These are phyloP conservation scores for Pterostichus madidus DNA, from an alignment of 2,888 invertebrate species.

Conservation along the genomic window DNA sequence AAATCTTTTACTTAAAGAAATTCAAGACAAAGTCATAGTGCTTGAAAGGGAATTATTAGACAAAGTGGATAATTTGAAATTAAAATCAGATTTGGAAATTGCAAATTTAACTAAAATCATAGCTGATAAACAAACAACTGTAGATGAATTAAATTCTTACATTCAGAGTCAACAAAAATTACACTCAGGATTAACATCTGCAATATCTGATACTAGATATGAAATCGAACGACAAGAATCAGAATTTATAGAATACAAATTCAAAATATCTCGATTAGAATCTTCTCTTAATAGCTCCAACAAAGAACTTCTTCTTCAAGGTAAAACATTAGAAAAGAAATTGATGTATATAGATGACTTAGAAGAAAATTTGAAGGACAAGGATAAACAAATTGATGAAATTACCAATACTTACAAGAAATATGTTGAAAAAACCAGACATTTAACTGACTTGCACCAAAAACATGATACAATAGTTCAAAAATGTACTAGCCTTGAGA, in stretches of 20 bases:
- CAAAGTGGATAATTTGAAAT: slow-evolving; percentile 70
- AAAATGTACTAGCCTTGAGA: slow-evolving; percentile 70
- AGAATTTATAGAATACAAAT: slow-evolving; percentile 57
- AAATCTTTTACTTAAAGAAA: slow-evolving; percentile 70
- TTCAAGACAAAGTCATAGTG: slow-evolving; percentile 71
- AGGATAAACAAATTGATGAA: slow-evolving; percentile 69
- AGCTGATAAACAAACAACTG: slow-evolving; percentile 46
- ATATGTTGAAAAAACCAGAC: slow-evolving; percentile 74
- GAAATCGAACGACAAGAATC: slow-evolving; percentile 69
- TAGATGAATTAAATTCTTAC: slow-evolving; percentile 58
- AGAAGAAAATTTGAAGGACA: slow-evolving; percentile 67
- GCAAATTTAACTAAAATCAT: slow-evolving; percentile 39
- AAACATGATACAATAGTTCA: slow-evolving; percentile 71
- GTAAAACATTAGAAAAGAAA: slow-evolving; percentile 63
- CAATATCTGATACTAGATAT: slow-evolving; percentile 68
- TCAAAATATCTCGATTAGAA: slow-evolving; percentile 56
- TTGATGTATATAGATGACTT: slow-evolving; percentile 61
- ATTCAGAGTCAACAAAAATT: slow-evolving; percentile 69
- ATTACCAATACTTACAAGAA: slow-evolving; percentile 72
- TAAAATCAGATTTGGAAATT: slow-evolving; percentile 62
- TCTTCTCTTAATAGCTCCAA: slow-evolving; percentile 22
- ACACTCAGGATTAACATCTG: slow-evolving; percentile 69
- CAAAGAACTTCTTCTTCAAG: slow-evolving; percentile 58
- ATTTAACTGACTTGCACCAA: slow-evolving; percentile 73
- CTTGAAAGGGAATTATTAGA: slow-evolving; percentile 70